Base-by-base conservation (phyloP, 2,113 vertebrate genomes). In the Xiphias gladius region DNA sequence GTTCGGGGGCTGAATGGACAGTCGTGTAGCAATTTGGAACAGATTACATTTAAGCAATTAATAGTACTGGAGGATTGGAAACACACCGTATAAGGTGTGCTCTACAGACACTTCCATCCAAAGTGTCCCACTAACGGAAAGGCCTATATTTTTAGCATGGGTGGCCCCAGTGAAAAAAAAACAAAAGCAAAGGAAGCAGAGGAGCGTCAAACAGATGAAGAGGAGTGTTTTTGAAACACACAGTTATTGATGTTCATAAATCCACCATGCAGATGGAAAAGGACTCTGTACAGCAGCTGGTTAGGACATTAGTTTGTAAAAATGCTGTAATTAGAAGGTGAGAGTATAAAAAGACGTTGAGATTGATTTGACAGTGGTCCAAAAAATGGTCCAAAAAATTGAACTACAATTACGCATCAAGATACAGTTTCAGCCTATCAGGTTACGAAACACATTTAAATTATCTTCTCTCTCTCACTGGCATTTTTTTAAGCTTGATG, bases 131-230 rank as follows among this genome's bases (percentile, higher is more conserved):
- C 19, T 24, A 65, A 70, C 26, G 63, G 39, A 66, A 19, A 57
- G 43, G 37, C 1, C 0, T 11, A 2, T 78, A 86, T 89, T 84
- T 81, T 84, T 79, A 68, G 80, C 52, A n/a, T 0, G 11, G 65
- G 43, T 2, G 32, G 37, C 17, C 57, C 37, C 68, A 39, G 63
- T 55, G 82, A 57, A 65, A 77, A 63, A 83, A 14, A 54, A n/a
- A 84, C 28, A 35, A 20, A 35, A 63, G n/a, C n/a, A n/a, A n/a
- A n/a, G n/a, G n/a, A n/a, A 32, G 17, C 61, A 77, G 55, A 35
- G 37, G 16, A 43, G 50, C 73, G 64, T 55, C 50, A 76, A 37
- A 76, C 17, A 46, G 39, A 67, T 7, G 13, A 61, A 70, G 39
- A 71, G 1, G 13, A 63, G 39, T 37, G 71, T 26, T 54, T 28